Base-by-base conservation (phyloP, 2,797 vertebrate species). In the Remorina albescens region DNA sequence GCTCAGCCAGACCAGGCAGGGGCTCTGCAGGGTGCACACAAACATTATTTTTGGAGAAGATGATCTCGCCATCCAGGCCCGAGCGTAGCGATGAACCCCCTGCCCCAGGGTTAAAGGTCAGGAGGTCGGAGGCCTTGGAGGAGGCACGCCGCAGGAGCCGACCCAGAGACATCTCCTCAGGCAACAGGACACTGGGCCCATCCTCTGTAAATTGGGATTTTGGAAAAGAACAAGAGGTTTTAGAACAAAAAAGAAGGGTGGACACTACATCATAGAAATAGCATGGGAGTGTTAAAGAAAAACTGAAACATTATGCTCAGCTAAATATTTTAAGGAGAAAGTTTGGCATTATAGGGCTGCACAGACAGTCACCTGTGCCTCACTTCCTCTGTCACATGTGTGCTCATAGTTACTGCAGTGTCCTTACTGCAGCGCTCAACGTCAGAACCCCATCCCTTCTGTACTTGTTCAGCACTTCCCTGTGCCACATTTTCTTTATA, bases 41-140 rank as follows among this genome's bases (percentile, higher is more conserved):
- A 72, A 99, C 96, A 88, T 99, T 99, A 92, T 99, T 99, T 91
- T 99, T 99, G 58, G 98, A 99, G 94, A 96, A 99, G 91, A 99
- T 95, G 83, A 98, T 97, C 85, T 99, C 98, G 55, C 97, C 97
- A 8, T 98, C 97, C 28, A 97, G 94, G 19, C 95, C 3, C 1
- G 92, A 92, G 36, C 95, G 2, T 21, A 90, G 78, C 41, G 95
- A 83, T 0, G 95, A 90, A 13, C 94, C 92, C 8, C 94, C 75
- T 1, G 93, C 91, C 50, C 95, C 92, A 0, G 96, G 89, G 86
- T 93, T 94, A 81, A 97, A 94, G 89, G 97, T 97, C 98, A 99
- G 94, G 95, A 99, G 95, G 94, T 98, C 96, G 2, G 97, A 98
- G 60, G 96, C 97, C 94, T 94, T 98, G 37, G 97, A 97, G 90